Evolutionary conservation across 2,888 invertebrate species (phyloP).

Genomic region (Brachyopa scutellaris): DNA sequence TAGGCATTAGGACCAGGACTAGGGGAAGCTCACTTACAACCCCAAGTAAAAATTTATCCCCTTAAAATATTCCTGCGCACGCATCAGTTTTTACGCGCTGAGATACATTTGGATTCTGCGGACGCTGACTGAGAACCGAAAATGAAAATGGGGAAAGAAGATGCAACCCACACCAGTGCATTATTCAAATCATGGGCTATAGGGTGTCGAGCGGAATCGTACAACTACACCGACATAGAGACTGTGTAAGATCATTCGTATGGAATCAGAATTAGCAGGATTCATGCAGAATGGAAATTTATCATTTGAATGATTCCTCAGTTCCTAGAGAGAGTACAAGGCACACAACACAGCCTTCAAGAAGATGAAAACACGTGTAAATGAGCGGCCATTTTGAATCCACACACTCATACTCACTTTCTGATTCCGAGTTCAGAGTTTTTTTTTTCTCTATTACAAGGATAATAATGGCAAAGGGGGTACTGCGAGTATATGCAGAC

Average conservation of each 20-base stretch:
- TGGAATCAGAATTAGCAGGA: conserved; percentile 34
- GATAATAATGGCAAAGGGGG: conserved; percentile 7
- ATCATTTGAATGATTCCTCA: conserved; percentile 48
- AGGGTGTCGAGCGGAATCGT: conserved; percentile 28
- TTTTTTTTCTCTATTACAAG: conserved; percentile 20
- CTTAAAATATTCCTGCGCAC: conserved; percentile 72
- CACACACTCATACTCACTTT: conserved; percentile 40
- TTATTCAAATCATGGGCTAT: conserved; percentile 52
- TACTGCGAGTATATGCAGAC: conserved; percentile 27
- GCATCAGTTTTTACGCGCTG: conserved; percentile 29
- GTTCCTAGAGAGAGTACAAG: conserved; percentile 40
- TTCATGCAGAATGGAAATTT: conserved; percentile 49
- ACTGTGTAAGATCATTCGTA: conserved; percentile 24
- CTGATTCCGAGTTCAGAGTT: not conserved
- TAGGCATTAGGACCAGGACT: conserved; percentile 55
- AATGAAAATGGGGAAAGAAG: conserved; percentile 28
- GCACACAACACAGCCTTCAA: not conserved
- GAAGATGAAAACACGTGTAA: conserved; percentile 66
- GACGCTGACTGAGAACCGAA: conserved; percentile 28
- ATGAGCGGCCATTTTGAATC: conserved; percentile 67
- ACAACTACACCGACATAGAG: conserved; percentile 8
- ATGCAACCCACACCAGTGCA: conserved; percentile 41
- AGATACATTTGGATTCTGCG: conserved; percentile 47
- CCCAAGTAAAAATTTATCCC: conserved; percentile 59
- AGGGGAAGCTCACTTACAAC: conserved; percentile 42